phyloP scores from a whole-genome alignment of 2,113 vertebrate genomes.

The Pyrgilauda ruficollis region DNA sequence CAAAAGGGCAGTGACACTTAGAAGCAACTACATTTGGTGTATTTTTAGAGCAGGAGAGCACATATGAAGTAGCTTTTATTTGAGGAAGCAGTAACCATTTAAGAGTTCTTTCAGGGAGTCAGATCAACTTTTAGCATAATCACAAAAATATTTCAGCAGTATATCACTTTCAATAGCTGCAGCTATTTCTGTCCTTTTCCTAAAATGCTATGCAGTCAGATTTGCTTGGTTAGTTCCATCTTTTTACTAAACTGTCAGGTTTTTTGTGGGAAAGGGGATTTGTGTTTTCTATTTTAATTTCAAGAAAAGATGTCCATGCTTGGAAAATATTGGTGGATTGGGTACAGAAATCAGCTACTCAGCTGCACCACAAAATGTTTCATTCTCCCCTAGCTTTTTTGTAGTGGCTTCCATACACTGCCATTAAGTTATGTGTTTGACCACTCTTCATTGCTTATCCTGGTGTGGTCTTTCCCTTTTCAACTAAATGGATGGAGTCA shows the following conservation, averaged over 20 bases:
- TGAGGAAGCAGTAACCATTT: slow-evolving; percentile 16
- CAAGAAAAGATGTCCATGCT: slow-evolving; percentile 65
- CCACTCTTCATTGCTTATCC: slow-evolving; percentile 72
- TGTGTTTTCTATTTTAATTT: slow-evolving; percentile 77
- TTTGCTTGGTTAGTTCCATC: slow-evolving; percentile 34
- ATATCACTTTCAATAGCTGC: slow-evolving; percentile 27
- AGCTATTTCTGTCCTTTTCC: slow-evolving; percentile 61
- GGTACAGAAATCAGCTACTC: slow-evolving; percentile 68
- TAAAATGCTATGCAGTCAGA: slow-evolving; percentile 43
- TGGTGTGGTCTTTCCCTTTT: slow-evolving; percentile 78
- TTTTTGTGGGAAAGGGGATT: slow-evolving; percentile 63
- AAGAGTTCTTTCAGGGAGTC: neutral
- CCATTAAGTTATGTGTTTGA: slow-evolving; percentile 73
- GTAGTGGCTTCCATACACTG: slow-evolving; percentile 75
- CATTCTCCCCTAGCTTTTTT: slow-evolving; percentile 67
- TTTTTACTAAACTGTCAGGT: slow-evolving; percentile 40
- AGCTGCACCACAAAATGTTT: slow-evolving; percentile 71
- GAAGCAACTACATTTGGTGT: neutral
- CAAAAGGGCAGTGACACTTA: neutral
- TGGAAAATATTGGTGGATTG: slow-evolving; percentile 72
- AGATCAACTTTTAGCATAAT: slow-evolving; percentile 15
- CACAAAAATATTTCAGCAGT: slow-evolving; percentile 25
- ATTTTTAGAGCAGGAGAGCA: neutral
- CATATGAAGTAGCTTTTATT: slow-evolving; percentile 1
- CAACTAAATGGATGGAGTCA: slow-evolving; percentile 70